phyloP scores from a whole-genome alignment of 2,797 vertebrate genomes.

The Mormyrus hasselquistii region DNA sequence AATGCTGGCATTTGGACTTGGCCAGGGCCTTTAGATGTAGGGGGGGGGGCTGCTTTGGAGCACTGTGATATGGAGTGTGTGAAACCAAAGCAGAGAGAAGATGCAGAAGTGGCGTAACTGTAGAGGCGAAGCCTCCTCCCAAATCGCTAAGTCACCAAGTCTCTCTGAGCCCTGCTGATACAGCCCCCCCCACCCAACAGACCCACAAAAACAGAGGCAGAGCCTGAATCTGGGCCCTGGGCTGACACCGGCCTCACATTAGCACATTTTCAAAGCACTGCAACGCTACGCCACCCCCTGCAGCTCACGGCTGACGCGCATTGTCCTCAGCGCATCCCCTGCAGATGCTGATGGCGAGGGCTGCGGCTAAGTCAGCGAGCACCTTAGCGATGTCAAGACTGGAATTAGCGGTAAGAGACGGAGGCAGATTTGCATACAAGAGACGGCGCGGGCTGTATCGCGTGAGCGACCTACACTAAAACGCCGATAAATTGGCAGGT shows the following conservation, averaged over 20 bases:
- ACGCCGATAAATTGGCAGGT: neutral
- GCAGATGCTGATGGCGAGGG: neutral
- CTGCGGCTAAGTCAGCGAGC: neutral
- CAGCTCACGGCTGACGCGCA: neutral
- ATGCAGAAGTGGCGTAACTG: neutral
- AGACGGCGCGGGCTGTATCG: neutral
- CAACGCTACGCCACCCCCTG: neutral
- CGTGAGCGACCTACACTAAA: neutral
- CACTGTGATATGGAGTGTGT: neutral
- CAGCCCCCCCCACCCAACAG: neutral
- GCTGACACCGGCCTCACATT: neutral
- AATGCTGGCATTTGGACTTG: neutral
- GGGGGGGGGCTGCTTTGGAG: neutral
- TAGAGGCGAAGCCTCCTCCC: neutral
- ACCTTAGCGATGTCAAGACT: neutral
- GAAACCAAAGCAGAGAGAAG: neutral
- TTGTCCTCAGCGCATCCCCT: neutral
- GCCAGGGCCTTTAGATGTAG: neutral
- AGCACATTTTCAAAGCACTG: neutral
- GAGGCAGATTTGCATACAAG: slow-evolving; percentile 16
- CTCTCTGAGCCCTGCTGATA: neutral
- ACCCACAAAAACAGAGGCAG: neutral
- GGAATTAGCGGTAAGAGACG: neutral
- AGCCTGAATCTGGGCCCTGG: neutral
- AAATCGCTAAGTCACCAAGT: neutral